Evolutionary conservation across 2,113 vertebrate genomes (phyloP).

Genomic region (Parotia lawesii): DNA sequence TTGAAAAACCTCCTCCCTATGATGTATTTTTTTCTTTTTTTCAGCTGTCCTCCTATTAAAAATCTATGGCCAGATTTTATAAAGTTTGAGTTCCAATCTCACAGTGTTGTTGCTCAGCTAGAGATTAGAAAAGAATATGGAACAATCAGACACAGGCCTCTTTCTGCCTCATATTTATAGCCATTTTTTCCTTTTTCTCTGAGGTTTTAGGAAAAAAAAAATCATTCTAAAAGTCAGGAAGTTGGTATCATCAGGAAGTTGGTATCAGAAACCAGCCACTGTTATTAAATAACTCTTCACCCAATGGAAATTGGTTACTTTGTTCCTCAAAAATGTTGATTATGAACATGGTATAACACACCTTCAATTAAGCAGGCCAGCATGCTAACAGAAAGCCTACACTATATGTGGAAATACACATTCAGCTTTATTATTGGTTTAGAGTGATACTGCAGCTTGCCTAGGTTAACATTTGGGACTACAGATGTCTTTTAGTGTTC

Average conservation of each 20-base stretch:
- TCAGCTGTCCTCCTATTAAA: background rate
- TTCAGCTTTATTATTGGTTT: background rate
- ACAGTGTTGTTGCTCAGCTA: background rate
- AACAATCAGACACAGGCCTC: background rate
- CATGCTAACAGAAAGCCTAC: background rate
- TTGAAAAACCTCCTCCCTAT: background rate
- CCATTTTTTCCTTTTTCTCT: background rate
- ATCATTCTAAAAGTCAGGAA: background rate
- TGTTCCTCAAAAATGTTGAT: background rate
- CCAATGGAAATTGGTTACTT: background rate
- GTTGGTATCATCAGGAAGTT: background rate
- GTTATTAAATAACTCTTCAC: background rate
- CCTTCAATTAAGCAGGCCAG: background rate
- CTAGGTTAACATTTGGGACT: background rate
- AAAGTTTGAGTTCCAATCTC: background rate
- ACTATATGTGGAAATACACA: background rate
- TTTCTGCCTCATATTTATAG: background rate
- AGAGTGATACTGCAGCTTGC: background rate
- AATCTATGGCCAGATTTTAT: background rate
- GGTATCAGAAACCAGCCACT: background rate
- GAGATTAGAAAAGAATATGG: background rate
- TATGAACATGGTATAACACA: background rate
- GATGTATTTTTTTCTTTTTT: background rate
- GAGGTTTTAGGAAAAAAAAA: background rate
- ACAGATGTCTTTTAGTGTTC: background rate